These are phyloP conservation scores for Apamea monoglypha DNA, from an alignment of 2,888 invertebrate genomes.

Conservation along the genomic window DNA sequence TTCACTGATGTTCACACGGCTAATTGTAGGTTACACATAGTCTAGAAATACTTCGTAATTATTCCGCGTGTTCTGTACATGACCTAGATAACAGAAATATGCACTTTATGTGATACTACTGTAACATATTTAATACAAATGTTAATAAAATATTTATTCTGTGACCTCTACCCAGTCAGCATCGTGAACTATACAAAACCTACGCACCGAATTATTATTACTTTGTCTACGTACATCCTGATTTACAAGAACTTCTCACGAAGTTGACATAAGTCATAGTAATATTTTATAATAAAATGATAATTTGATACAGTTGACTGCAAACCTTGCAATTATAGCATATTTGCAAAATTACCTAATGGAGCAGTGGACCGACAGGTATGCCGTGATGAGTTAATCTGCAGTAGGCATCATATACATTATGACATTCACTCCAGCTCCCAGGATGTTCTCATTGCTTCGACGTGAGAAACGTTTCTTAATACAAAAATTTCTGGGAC, in stretches of 20 bases:
- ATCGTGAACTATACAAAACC: slow-evolving; percentile 11
- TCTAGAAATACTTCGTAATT: slow-evolving; percentile 53
- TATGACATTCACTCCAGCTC: slow-evolving; percentile 36
- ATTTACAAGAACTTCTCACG: not conserved
- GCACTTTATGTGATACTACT: slow-evolving; percentile 5
- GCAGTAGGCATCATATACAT: slow-evolving; percentile 37
- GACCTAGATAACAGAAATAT: slow-evolving; percentile 51
- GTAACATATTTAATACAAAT: slow-evolving; percentile 17
- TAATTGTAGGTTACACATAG: slow-evolving; percentile 59
- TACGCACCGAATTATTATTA: slow-evolving; percentile 17
- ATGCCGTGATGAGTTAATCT: slow-evolving; percentile 58
- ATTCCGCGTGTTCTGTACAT: slow-evolving; percentile 41
- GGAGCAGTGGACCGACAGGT: slow-evolving; percentile 21
- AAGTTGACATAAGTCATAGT: not conserved
- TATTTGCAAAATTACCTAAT: slow-evolving; percentile 52
- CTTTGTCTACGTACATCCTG: slow-evolving; percentile 5
- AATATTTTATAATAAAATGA: slow-evolving; percentile 21
- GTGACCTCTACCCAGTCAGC: slow-evolving; percentile 15
- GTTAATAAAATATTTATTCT: slow-evolving; percentile 18
- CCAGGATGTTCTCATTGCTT: slow-evolving; percentile 35
- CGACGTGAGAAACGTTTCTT: slow-evolving; percentile 31
- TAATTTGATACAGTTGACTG: slow-evolving; percentile 34
- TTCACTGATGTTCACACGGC: slow-evolving; percentile 57
- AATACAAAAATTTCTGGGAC: not conserved
- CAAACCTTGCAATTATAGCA: slow-evolving; percentile 29